Conservation (phyloP, 30 jellyfish, hydroid and myxozoan species). For the Aurelia sp. region DNA sequence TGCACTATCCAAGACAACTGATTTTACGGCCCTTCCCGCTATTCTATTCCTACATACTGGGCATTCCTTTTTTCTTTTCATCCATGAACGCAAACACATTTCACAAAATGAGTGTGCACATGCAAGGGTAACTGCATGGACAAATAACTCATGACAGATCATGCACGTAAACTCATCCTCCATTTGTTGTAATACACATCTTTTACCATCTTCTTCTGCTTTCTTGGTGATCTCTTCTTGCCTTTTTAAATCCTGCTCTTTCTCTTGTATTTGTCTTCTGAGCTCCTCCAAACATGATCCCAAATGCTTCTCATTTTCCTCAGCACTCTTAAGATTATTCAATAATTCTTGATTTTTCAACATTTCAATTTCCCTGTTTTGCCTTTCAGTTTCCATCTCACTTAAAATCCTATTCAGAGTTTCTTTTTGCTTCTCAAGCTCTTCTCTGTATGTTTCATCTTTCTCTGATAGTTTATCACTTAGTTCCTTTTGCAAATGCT, state of each 20-base stretch:
- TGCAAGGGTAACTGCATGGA: conserved; percentile 89
- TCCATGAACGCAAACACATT: conserved; percentile 83
- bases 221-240: conserved; percentile 76
- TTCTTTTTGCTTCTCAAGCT: conserved; percentile 78
- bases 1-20: conserved; percentile 93
- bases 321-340: conserved; percentile 75
- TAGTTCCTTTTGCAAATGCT: conserved; percentile 73
- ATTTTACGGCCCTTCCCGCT: conserved; percentile 80
- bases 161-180: conserved; percentile 99
- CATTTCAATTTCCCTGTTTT: conserved; percentile 58
- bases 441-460: conserved; percentile 78
- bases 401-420: conserved; percentile 48
- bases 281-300: conserved; percentile 83
- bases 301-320: conserved; percentile 85
- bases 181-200: conserved; percentile 80
- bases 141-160: conserved; percentile 88
- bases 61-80: conserved; percentile 81
- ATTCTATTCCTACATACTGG: conserved; percentile 92
- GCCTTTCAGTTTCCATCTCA: conserved; percentile 76
- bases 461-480: conserved; percentile 67
- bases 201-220: conserved; percentile 88
- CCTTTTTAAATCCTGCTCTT: conserved; percentile 67
- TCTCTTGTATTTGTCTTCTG: conserved; percentile 71
- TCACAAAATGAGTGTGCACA: conserved; percentile 98
- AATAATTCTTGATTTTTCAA: conserved; percentile 70